These are phyloP conservation scores for Podotricha telesiphe DNA, from an alignment of 2,888 invertebrate genomes.

Conservation along the genomic window DNA sequence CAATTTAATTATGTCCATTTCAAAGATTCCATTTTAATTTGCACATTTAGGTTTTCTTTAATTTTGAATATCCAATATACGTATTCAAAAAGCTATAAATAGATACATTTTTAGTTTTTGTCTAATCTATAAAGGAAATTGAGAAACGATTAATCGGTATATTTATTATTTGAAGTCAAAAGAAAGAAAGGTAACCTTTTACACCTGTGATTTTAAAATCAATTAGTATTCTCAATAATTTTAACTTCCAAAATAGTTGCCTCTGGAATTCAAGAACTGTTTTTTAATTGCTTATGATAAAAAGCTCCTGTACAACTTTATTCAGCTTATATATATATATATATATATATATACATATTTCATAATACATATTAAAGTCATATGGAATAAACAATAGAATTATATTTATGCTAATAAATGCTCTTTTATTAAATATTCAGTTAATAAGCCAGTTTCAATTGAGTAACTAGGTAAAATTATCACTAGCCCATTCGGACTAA, in stretches of 20 bases:
- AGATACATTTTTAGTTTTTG: background rate
- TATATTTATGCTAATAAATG: no score
- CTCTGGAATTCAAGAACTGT: background rate
- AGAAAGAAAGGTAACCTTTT: background rate
- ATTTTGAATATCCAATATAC: background rate
- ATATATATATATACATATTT: no score
- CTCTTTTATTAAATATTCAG: no score
- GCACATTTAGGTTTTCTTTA: background rate
- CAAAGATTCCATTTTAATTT: conserved; percentile 10
- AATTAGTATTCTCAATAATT: background rate
- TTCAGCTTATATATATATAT: no score
- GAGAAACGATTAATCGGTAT: background rate
- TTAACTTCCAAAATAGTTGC: background rate
- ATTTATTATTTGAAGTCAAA: background rate
- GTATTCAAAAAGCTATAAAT: background rate
- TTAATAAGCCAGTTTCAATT: no score
- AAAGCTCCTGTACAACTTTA: no score
- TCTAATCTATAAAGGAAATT: background rate
- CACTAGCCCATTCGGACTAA: no score
- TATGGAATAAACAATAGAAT: no score
- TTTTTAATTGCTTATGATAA: no score
- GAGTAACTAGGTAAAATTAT: no score
- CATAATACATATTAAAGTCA: no score
- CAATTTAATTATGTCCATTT: conserved; percentile 9
- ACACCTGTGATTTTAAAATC: background rate